Evolutionary conservation across 2,888 invertebrate genomes (phyloP), one percentile per base, ranked within the genome.

Genomic region (Azorinus chamasolen): DNA sequence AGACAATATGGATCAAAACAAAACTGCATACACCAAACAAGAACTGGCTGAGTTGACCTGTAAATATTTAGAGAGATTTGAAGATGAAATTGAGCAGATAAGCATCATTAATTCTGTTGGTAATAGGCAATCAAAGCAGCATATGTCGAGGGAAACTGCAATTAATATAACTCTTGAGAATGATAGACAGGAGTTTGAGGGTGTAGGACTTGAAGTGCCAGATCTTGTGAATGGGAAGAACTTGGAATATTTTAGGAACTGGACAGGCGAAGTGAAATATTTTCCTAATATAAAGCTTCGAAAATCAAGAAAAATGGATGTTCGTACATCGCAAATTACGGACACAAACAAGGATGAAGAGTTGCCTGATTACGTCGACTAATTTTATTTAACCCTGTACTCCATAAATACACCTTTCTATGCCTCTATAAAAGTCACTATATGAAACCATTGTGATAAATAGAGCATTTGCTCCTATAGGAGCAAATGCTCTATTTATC

Each of bases 121-220:
- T 0, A 95, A 95, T 68, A 95, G 96, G 61, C 95, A 95, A 85
- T 95, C 95, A 83, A 94, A 95, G 16, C 97, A 97, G 89, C 97
- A 97, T 93, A 96, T 96, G 0, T 96, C 95, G 83, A 94, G 97
- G 73, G 95, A 96, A 92, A 96, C 96, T 92, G 95, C 96, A 12
- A 96, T 97, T 53, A 95, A 95, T 87, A 95, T 97, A 87, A 96
- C 96, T 0, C 94, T 95, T 80, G 95, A 96, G 87, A 95, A 95
- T 61, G 97, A 97, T 87, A 93, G 88, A 10, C 95, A 95, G 76
- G 97, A 97, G 90, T 97, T 95, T 89, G 94, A 95, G 73, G 95
- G 95, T 0, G 96, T 96, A 88, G 97, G 97, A 32, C 93, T 97
- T 93, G 97, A 97, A 94, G 95, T 96, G 87, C 96, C 96, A 1